phyloP scores from a whole-genome alignment of 1,140 invertebrate genomes.

The Dreissena rostriformis region DNA sequence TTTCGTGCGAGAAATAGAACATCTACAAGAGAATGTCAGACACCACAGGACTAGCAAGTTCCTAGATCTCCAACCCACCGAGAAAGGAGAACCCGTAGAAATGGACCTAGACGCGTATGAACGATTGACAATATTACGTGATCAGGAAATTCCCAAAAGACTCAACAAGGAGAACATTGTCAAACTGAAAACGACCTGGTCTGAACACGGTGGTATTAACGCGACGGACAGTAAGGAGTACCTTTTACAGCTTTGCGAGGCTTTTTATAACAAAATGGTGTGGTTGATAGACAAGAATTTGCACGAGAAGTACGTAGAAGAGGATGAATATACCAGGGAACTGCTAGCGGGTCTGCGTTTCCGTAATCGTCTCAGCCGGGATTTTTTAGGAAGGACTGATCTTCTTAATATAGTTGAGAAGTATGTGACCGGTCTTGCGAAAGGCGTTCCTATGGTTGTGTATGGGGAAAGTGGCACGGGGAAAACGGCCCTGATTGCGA shows the following conservation, averaged over 20 bases:
- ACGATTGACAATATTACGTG: conserved; percentile 91
- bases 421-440: conserved; percentile 87
- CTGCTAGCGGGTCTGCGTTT: conserved; percentile 97
- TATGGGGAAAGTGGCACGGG: conserved; percentile 74
- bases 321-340: conserved; percentile 85
- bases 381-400: conserved; percentile 84
- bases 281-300: conserved; percentile 86
- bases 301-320: conserved; percentile 79
- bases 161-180: conserved; percentile 65
- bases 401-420: conserved; percentile 85
- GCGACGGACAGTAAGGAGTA: conserved; percentile 83
- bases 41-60: conserved; percentile 91
- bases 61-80: conserved; percentile 92
- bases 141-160: conserved; percentile 73
- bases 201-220: conserved; percentile 91
- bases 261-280: conserved; percentile 95
- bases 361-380: conserved; percentile 95
- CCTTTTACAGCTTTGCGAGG: conserved; percentile 43
- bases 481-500: conserved; percentile 76
- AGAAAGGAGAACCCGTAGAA: conserved; percentile 83
- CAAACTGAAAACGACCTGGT: conserved; percentile 91
- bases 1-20: conserved; percentile 97
- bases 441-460: conserved; percentile 63
- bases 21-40: conserved; percentile 96
- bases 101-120: conserved; percentile 95